Conservation (phyloP, 2,888 invertebrate species). For the Atherix ibis region DNA sequence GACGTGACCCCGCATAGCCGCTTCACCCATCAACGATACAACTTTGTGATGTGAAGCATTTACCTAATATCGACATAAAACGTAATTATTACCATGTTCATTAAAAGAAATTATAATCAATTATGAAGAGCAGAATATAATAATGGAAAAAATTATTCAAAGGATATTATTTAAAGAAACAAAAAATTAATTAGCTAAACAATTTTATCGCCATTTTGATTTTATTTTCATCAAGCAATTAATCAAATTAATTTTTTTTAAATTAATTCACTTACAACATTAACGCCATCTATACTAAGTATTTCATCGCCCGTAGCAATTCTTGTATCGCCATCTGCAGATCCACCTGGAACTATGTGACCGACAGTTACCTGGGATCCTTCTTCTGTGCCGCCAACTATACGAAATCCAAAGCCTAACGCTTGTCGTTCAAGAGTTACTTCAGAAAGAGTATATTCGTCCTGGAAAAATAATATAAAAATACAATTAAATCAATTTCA, state of each 20-base stretch:
- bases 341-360: constrained; percentile 90
- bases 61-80: constrained; percentile 33
- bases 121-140: no score
- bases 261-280: constrained; percentile 39
- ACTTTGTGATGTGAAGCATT: constrained; percentile 87
- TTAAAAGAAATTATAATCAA: no score
- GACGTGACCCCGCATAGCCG: constrained; percentile 76
- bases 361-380: constrained; percentile 93
- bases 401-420: constrained; percentile 93
- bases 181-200: neutral
- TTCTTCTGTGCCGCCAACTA: constrained; percentile 96
- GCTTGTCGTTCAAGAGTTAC: constrained; percentile 77
- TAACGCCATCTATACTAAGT: constrained; percentile 78
- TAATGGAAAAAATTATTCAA: no score
- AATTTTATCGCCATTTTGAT: neutral
- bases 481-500: constrained; percentile 4
- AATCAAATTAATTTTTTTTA: neutral
- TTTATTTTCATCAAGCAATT: no score
- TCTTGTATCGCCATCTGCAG: constrained; percentile 81
- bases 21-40: constrained; percentile 80
- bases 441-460: constrained; percentile 25
- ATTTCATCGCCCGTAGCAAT: constrained; percentile 88
- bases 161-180: neutral
- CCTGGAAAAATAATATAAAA: constrained; percentile 12
- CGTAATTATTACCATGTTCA: no score